These are phyloP conservation scores for Drosophila aldrichi DNA, from an alignment of 2,888 invertebrate species.

Conservation along the genomic window DNA sequence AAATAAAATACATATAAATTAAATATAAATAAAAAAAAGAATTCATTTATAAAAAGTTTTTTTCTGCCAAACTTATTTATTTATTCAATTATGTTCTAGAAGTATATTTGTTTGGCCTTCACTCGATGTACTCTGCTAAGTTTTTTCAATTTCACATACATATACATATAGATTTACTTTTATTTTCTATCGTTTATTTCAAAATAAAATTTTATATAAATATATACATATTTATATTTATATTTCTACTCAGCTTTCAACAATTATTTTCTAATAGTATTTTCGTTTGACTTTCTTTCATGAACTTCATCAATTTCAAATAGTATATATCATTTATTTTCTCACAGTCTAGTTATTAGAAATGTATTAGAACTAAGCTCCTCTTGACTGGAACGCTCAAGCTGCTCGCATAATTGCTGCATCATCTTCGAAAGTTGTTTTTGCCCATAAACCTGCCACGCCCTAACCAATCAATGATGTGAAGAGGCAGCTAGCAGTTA, in stretches of 20 bases:
- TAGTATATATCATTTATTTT: conserved; percentile 4
- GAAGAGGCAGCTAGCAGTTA: conserved; percentile 1
- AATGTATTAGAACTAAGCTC: conserved; percentile 22
- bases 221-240: no score
- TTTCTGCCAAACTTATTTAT: no score
- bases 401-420: conserved; percentile 64
- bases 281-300: not conserved
- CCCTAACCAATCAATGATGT: conserved; percentile 31
- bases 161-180: no score
- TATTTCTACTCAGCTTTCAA: not conserved
- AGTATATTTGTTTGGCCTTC: no score
- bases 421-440: conserved; percentile 65
- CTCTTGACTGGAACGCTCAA: conserved; percentile 23
- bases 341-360: conserved; percentile 12
- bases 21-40: no score
- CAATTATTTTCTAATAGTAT: not conserved
- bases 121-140: no score
- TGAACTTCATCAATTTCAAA: not conserved
- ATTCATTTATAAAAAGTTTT: no score
- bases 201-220: no score
- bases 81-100: no score
- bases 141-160: no score
- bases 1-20: no score
- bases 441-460: conserved; percentile 28
- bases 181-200: no score